Base-by-base conservation (phyloP, 2,888 invertebrate genomes). In the Pyrgus malvae region DNA sequence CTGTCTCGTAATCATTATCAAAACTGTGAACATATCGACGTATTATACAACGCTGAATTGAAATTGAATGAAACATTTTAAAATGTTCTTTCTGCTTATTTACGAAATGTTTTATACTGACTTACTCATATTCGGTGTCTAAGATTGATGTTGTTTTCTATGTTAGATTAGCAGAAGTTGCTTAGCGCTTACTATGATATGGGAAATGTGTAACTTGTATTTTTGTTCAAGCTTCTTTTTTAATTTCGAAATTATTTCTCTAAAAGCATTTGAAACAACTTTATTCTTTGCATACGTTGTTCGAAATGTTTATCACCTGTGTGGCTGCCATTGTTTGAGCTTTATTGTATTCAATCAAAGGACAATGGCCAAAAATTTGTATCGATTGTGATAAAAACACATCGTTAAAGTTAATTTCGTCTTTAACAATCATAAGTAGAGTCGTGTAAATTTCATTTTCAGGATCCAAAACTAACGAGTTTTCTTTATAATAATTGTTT, bases 311-410 rank as follows among this genome's bases (percentile, higher is more conserved):
- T 17, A 21, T n/a, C 31, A 19, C 29, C 17, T 21, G 19, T 29
- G 9, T 48, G 40, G 29, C 29, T 40, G n/a, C 21, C 40, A 19
- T 41, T 41, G 41, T 41, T 49, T 41, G 41, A 31, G 31, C 21
- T 49, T 49, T 49, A 8, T 37, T 23, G 19, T 21, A 21, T 21
- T 23, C n/a, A 16, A 29, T 4, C 33, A 50, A 50, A 41, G 50
- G 50, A 42, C 50, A 50, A 50, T 48, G 49, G 49, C 8, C 40
- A 49, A 49, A 49, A 7, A 27, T 8, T n/a, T 1, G 21, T 21
- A 6, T 3, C n/a, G n/a, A n/a, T n/a, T n/a, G n/a, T n/a, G n/a
- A n/a, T n/a, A n/a, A n/a, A n/a, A n/a, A n/a, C n/a, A n/a, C n/a
- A n/a, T n/a, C 3, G 7, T n/a, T 27, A 27, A 27, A 27, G n/a